These are phyloP conservation scores for Ailuropoda melanoleuca DNA, from an alignment of 2,113 vertebrate species.

Conservation along the genomic window DNA sequence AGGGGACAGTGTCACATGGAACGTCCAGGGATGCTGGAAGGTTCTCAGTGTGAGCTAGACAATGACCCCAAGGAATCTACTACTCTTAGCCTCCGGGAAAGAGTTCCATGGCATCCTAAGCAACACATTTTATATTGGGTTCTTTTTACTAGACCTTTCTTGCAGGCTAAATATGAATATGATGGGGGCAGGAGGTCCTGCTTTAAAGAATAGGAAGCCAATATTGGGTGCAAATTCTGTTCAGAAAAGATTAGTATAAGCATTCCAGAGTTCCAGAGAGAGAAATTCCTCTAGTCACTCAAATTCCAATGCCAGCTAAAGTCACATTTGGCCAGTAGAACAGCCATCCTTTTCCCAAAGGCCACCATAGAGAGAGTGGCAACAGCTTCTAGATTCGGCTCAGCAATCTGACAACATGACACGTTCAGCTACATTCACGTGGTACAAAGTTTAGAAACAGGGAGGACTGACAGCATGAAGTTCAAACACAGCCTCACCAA, in stretches of 20 bases:
- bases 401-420: background rate
- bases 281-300: background rate
- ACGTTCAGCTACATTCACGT: background rate
- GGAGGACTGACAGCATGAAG: background rate
- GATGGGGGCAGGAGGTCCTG: background rate
- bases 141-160: background rate
- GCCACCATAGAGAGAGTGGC: background rate
- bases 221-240: background rate
- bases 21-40: background rate
- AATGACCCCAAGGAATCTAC: background rate
- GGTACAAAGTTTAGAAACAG: background rate
- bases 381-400: background rate
- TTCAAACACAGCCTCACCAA: background rate
- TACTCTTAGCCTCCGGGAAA: background rate
- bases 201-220: background rate
- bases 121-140: background rate
- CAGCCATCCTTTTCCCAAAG: background rate
- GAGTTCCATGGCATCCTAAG: background rate
- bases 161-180: background rate
- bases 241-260: background rate
- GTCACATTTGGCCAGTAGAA: background rate
- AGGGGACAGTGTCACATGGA: background rate
- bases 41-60: background rate
- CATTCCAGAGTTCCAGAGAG: background rate
- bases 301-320: background rate